Conservation (phyloP, 2,113 vertebrate genomes). For the Gavia stellata region DNA sequence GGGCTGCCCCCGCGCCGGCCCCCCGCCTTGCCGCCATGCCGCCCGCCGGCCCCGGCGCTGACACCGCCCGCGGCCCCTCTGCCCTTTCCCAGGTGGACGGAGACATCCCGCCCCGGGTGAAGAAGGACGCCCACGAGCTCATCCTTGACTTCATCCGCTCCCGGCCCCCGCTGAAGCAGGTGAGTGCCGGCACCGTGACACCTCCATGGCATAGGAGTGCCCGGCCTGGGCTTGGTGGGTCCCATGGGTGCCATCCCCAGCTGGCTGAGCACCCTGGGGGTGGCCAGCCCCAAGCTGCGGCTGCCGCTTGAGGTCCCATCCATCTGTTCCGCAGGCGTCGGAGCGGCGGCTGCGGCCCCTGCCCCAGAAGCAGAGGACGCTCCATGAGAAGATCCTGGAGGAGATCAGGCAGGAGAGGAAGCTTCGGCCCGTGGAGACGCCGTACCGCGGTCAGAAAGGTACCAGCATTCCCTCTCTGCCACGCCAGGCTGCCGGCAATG, state of each 20-base stretch:
- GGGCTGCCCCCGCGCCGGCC: accelerated
- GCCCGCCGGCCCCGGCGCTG: accelerated
- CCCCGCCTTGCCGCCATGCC: accelerated
- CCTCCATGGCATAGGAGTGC: background rate
- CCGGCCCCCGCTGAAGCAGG: slow-evolving; percentile 91
- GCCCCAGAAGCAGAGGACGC: slow-evolving; percentile 80
- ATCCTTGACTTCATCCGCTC: slow-evolving; percentile 96
- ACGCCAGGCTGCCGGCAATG: accelerated
- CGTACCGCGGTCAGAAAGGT: slow-evolving; percentile 72
- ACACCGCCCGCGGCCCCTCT: background rate
- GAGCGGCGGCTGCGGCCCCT: slow-evolving; percentile 85
- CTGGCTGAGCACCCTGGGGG: background rate
- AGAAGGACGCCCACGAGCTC: slow-evolving; percentile 89
- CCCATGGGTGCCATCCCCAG: background rate
- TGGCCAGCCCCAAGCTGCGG: accelerated
- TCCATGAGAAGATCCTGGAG: slow-evolving; percentile 89
- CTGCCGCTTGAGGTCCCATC: accelerated
- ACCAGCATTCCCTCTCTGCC: accelerated
- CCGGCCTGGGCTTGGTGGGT: background rate
- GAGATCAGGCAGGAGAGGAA: slow-evolving; percentile 90
- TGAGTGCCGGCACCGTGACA: background rate
- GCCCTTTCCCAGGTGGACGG: slow-evolving; percentile 79
- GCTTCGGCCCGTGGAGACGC: slow-evolving; percentile 78
- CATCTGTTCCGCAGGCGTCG: slow-evolving; percentile 67
- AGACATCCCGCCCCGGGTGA: slow-evolving; percentile 86